Evolutionary conservation across 2,113 vertebrate genomes (phyloP), one percentile per base, ranked within the genome.

Genomic region (Oryzias celebensis): DNA sequence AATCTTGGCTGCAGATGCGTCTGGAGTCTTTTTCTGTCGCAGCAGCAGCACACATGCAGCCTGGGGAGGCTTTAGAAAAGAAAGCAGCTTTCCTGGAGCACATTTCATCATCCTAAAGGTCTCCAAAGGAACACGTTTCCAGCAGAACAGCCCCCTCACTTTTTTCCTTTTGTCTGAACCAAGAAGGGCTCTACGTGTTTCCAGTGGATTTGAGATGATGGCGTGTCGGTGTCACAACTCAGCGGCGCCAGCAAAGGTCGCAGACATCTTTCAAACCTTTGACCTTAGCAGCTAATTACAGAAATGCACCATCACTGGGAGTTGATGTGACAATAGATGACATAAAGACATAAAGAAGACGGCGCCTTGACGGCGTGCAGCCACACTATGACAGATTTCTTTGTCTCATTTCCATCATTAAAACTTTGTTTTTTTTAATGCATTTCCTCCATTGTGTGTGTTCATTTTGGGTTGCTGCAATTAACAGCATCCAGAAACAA

Each of bases 341-440:
- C 20, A 20, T 20, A 63, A 73, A 63, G 67, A 64, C 20, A 3
- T 0, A 58, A 59, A 71, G 46, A 60, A 28, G 72, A 49, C 69
- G 5, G 61, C 62, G 80, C 74, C 83, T 64, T 26, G 16, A 0
- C 62, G 83, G 75, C 50, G 63, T 54, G 47, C 52, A 26, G 57
- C 17, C 48, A 5, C 70, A 66, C 83, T 50, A 18, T 22, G 18
- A 59, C 48, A 10, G 8, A 28, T 45, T 18, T 41, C 42, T 55
- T 81, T 60, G 28, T 75, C 65, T 57, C 48, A n/a, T 78, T 73
- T 63, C n/a, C 44, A 26, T 50, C 53, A 65, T 60, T 64, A 50
- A 56, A 31, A 24, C 50, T 63, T 20, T 53, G 51, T 17, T 58
- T 7, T 26, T 24, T 31, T 46, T 46, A 10, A 28, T 42, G 56